Percentiles rank a stretch among this genome's conserved stretches.
Evolutionary conservation across 2,797 vertebrate species (phyloP).

Genomic region (Discoglossus pictus): DNA sequence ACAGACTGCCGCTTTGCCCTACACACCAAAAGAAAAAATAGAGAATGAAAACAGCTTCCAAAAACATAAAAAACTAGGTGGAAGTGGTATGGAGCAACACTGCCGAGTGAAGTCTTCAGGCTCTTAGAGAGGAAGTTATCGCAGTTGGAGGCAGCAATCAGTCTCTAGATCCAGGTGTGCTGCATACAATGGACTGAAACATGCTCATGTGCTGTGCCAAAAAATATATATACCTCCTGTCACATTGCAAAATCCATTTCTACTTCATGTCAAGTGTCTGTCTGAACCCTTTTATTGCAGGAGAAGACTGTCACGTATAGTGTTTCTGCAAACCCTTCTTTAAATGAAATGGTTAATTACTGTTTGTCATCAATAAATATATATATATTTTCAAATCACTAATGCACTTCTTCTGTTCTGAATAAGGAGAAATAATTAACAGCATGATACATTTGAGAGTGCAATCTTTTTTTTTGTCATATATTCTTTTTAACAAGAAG

Average conservation of each 20-base stretch:
- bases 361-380: too few species aligned
- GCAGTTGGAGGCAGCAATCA: constrained; percentile 41
- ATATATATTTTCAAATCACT: too few species aligned
- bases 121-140: constrained; percentile 37
- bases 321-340: too few species aligned
- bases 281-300: too few species aligned
- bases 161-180: constrained; percentile 27
- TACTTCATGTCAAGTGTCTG: constrained; percentile 29
- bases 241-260: constrained; percentile 28
- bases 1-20: too few species aligned
- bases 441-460: too few species aligned
- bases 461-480: too few species aligned
- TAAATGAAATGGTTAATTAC: too few species aligned
- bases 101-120: constrained; percentile 36
- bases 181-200: constrained; percentile 19
- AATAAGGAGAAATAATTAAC: too few species aligned
- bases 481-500: too few species aligned
- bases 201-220: constrained; percentile 13
- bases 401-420: too few species aligned
- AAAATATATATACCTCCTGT: constrained; percentile 23
- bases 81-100: constrained; percentile 9
- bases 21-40: constrained; percentile 11
- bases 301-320: too few species aligned
- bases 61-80: constrained; percentile 13
- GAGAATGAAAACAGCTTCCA: neutral